Percentiles rank a stretch among this genome's conserved stretches.
These are phyloP conservation scores for Brachionus rotundiformis DNA, from an alignment of 1,140 invertebrate species.

Conservation along the genomic window DNA sequence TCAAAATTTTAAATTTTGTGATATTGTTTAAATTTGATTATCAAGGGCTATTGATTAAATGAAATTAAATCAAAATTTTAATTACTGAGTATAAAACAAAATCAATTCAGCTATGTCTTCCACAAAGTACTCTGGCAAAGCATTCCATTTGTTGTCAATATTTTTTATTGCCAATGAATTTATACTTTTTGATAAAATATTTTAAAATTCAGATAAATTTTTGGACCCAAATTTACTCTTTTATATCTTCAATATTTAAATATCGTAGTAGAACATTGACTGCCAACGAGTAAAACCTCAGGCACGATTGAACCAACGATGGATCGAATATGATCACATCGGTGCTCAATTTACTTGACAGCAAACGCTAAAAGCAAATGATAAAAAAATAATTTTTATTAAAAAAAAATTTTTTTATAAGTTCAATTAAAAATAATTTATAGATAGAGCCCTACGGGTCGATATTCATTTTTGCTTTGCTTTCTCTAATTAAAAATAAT, in stretches of 20 bases:
- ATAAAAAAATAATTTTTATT: slow-evolving; percentile 53
- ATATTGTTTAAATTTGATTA: neutral
- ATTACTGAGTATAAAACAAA: slow-evolving; percentile 87
- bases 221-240: slow-evolving; percentile 54
- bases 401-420: slow-evolving; percentile 63
- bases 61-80: slow-evolving; percentile 75
- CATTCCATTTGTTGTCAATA: slow-evolving; percentile 43
- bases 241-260: slow-evolving; percentile 69
- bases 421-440: neutral
- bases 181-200: slow-evolving; percentile 11
- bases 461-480: slow-evolving; percentile 25
- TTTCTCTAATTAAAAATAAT: neutral
- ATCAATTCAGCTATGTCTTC: slow-evolving; percentile 94
- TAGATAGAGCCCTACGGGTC: neutral
- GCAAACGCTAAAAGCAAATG: slow-evolving; percentile 28
- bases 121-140: slow-evolving; percentile 91
- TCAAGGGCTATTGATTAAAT: too few species aligned
- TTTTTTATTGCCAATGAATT: slow-evolving; percentile 17
- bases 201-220: neutral
- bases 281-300: slow-evolving; percentile 82
- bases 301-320: slow-evolving; percentile 74
- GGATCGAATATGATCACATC: slow-evolving; percentile 83
- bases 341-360: slow-evolving; percentile 74
- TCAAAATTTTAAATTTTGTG: too few species aligned
- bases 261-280: slow-evolving; percentile 72